Evolutionary conservation across 2,113 vertebrate genomes (phyloP), one percentile per base, ranked within the genome.

Genomic region (Rutilus rutilus): DNA sequence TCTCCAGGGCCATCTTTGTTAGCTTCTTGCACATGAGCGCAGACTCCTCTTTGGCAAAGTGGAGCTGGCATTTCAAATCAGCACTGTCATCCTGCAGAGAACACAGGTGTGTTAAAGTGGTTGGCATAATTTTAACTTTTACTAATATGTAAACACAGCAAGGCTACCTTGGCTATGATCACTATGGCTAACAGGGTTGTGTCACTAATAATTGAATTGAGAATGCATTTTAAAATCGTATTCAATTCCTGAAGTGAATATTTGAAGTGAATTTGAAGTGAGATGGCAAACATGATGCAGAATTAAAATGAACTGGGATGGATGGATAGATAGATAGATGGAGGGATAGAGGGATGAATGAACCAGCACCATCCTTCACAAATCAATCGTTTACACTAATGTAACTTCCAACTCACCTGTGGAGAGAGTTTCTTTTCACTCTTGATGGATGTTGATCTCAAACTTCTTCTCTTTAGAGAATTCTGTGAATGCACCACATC

Each of bases 1-100:
- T 97, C 85, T 99, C 98, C 79, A 96, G 96, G 78, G 96, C 97
- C 86, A 98, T 93, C 91, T 97, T 98, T 81, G 97, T 96, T 89
- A 99, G 96, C 94, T 99, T 99, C 94, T 98, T 99, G 93, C 98
- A 99, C 97, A 99, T 99, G 87, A 99, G 95, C 27, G 97, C 94
- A 0, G 97, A 97, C 91, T 99, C 98, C 86, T 99, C 98, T 94
- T 98, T 99, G 76, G 97, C 98, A 80, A 99, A 99, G 92, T 99
- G 97, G 84, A 99, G 95, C 89, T 99, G 98, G 92, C 97, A 99
- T 92, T 96, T 97, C 52, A 99, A 93, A 89, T 99, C 98, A 0
- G 96, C 93, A 0, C 94, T 97, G 94, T 99, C 98, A 91, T 99
- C 98, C 98, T 99, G 91, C 19, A 42, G 11, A 69, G 47, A 3